Evolutionary conservation across 2,113 vertebrate genomes (phyloP).

Genomic region (Galbula dea): DNA sequence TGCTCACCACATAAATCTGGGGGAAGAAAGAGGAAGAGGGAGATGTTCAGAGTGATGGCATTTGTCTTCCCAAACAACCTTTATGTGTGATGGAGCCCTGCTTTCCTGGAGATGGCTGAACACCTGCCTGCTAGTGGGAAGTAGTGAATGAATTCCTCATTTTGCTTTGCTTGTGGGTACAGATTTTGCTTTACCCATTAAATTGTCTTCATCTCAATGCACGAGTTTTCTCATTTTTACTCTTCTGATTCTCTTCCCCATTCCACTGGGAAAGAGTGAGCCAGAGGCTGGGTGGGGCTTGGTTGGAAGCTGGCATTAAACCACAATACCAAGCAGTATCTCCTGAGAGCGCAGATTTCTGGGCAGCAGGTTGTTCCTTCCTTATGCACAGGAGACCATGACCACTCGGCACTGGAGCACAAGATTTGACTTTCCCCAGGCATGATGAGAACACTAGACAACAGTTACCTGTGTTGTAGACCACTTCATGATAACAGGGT

Average conservation of each 20-base stretch:
- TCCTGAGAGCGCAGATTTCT: neutral
- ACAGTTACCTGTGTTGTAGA: conserved; percentile 83
- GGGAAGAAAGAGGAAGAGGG: neutral
- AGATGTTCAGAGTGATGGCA: fast-evolving
- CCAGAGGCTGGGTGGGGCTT: fast-evolving
- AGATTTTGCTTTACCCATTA: neutral
- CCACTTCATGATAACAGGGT: conserved; percentile 83
- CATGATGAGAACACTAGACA: fast-evolving
- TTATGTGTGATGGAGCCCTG: fast-evolving
- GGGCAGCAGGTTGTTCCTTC: neutral
- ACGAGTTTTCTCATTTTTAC: neutral
- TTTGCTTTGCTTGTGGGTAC: fast-evolving
- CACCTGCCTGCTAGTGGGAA: neutral
- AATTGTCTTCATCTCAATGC: neutral
- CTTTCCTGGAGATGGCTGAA: neutral
- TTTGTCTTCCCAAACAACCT: fast-evolving
- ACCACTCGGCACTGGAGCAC: neutral
- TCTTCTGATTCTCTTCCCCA: neutral
- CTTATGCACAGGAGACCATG: fast-evolving
- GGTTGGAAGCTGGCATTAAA: neutral
- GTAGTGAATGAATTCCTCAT: neutral
- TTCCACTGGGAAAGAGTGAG: fast-evolving
- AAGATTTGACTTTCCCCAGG: neutral
- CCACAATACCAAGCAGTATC: neutral
- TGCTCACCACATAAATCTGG: neutral